phyloP scores from a whole-genome alignment of 2,888 invertebrate genomes.

The Spilarctia lutea region DNA sequence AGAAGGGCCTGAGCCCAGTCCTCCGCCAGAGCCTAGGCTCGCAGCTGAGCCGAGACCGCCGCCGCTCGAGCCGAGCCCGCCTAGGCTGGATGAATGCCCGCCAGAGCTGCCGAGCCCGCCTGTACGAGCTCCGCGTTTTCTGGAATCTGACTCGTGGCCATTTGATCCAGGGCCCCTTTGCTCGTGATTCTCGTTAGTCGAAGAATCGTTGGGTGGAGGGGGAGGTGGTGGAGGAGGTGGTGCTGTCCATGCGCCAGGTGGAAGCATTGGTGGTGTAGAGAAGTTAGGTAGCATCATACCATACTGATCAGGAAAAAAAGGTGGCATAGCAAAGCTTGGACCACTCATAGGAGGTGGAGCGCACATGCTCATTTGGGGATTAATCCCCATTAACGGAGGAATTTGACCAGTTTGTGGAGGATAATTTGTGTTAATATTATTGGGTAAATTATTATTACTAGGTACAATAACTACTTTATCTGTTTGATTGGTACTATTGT shows the following conservation, averaged over 20 bases:
- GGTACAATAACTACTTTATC: slow-evolving; percentile 34
- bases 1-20: slow-evolving; percentile 43
- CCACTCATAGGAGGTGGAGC: slow-evolving; percentile 73
- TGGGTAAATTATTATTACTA: slow-evolving; percentile 46
- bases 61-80: slow-evolving; percentile 63
- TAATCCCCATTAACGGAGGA: slow-evolving; percentile 77
- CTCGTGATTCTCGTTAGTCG: slow-evolving; percentile 67
- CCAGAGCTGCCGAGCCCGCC: slow-evolving; percentile 55
- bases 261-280: slow-evolving; percentile 56
- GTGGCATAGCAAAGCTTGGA: slow-evolving; percentile 72
- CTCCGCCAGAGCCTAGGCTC: slow-evolving; percentile 58
- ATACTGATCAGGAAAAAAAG: slow-evolving; percentile 79
- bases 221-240: slow-evolving; percentile 77
- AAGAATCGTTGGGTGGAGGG: slow-evolving; percentile 65
- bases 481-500: slow-evolving; percentile 20
- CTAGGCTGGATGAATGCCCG: slow-evolving; percentile 55
- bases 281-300: slow-evolving; percentile 76
- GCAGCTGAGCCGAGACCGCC: slow-evolving; percentile 62
- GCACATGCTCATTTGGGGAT: slow-evolving; percentile 79
- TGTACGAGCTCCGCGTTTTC: slow-evolving; percentile 74
- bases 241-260: slow-evolving; percentile 70
- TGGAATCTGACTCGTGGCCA: slow-evolving; percentile 83
- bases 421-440: slow-evolving; percentile 50
- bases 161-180: slow-evolving; percentile 74
- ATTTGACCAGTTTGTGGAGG: slow-evolving; percentile 64